Percentiles rank a stretch among this genome's conserved stretches.
Evolutionary conservation across 2,797 vertebrate genomes (phyloP).

Genomic region (Cyclura pinguis): DNA sequence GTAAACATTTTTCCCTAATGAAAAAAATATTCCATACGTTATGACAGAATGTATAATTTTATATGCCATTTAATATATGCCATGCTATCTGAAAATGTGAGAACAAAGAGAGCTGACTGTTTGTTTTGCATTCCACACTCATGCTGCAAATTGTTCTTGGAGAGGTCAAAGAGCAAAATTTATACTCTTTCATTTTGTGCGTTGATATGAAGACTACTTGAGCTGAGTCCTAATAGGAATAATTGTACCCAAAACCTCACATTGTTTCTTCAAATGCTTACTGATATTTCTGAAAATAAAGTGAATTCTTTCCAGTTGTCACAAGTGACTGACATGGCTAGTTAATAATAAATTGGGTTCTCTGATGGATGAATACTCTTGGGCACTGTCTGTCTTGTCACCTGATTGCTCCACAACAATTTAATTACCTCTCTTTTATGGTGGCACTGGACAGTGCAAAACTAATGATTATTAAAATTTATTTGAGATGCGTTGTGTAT

Average conservation of each 20-base stretch:
- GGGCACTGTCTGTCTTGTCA: conserved; percentile 51
- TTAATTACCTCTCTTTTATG: conserved; percentile 64
- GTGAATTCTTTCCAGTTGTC: conserved; percentile 49
- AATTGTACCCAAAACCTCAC: conserved; percentile 26
- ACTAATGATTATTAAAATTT: conserved; percentile 65
- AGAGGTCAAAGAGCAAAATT: conserved; percentile 41
- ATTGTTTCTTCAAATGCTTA: conserved; percentile 38
- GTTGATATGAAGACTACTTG: conserved; percentile 47
- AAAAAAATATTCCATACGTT: conserved; percentile 50
- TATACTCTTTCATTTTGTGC: conserved; percentile 55
- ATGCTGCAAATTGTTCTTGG: conserved; percentile 52
- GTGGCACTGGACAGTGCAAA: conserved; percentile 63
- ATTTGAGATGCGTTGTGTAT: conserved; percentile 65
- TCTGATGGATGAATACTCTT: conserved; percentile 47
- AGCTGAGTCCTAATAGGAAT: conserved; percentile 33
- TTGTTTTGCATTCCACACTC: conserved; percentile 51
- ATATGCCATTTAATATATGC: conserved; percentile 74
- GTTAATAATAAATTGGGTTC: conserved; percentile 60
- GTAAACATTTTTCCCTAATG: conserved; percentile 66
- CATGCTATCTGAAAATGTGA: conserved; percentile 63
- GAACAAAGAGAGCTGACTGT: conserved; percentile 55
- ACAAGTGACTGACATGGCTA: conserved; percentile 31
- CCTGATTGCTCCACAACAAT: conserved; percentile 63
- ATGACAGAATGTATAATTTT: conserved; percentile 82
- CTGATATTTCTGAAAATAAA: conserved; percentile 37